Evolutionary conservation across 2,113 vertebrate species (phyloP).

Genomic region (Oryzias woworae): DNA sequence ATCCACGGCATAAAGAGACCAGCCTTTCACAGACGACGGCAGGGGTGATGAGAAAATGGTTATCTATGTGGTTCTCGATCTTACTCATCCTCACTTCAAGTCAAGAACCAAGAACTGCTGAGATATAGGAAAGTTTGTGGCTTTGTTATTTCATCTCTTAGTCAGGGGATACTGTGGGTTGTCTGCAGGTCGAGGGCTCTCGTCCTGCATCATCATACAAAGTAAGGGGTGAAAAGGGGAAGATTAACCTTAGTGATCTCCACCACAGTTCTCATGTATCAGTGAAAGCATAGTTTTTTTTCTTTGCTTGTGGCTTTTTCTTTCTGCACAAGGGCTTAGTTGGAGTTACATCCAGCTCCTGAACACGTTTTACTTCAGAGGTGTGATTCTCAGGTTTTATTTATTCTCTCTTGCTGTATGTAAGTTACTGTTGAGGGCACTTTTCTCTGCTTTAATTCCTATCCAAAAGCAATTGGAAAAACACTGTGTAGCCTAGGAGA

Average conservation of each 20-base stretch:
- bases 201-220: conserved; percentile 22
- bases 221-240: conserved; percentile 4
- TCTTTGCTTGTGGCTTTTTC: neutral
- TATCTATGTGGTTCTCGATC: conserved; percentile 53
- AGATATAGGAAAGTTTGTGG: conserved; percentile 45
- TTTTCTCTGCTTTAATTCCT: too few relatives aligned
- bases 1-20: conserved; percentile 32
- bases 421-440: too few relatives aligned
- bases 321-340: neutral
- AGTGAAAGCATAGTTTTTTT: conserved; percentile 1
- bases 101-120: conserved; percentile 50
- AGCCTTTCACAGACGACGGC: conserved; percentile 45
- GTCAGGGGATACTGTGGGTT: conserved; percentile 41
- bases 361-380: too few relatives aligned
- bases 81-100: conserved; percentile 65
- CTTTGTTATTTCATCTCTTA: conserved; percentile 52
- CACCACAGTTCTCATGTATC: conserved; percentile 21
- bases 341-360: too few relatives aligned
- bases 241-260: conserved; percentile 22
- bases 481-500: too few relatives aligned
- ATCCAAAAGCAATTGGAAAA: too few relatives aligned
- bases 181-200: conserved; percentile 41
- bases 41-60: conserved; percentile 60
- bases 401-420: too few relatives aligned
- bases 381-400: too few relatives aligned